Evolutionary conservation across 2,888 invertebrate species (phyloP).

Genomic region (Apeira syringaria): DNA sequence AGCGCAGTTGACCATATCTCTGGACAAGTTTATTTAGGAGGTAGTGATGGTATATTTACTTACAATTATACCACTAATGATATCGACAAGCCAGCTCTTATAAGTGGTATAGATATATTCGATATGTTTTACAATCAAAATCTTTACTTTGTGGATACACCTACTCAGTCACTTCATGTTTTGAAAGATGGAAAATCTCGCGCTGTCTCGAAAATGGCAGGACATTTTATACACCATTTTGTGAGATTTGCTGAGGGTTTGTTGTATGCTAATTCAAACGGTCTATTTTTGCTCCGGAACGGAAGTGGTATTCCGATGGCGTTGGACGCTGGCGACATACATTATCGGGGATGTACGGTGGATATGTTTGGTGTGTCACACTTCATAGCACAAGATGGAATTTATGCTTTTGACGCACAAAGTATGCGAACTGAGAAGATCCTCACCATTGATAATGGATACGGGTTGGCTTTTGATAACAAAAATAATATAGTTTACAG

Average conservation of each 20-base stretch:
- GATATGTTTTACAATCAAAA: constrained; percentile 54
- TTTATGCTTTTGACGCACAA: constrained; percentile 46
- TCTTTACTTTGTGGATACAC: constrained; percentile 58
- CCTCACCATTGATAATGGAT: constrained; percentile 47
- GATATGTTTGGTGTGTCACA: constrained; percentile 46
- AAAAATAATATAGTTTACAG: constrained; percentile 58
- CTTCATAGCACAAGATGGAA: constrained; percentile 54
- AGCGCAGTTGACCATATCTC: constrained; percentile 54
- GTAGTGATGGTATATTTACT: constrained; percentile 59
- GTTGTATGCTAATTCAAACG: constrained; percentile 49
- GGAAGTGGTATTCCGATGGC: constrained; percentile 37
- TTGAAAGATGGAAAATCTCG: constrained; percentile 35
- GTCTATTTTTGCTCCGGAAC: constrained; percentile 44
- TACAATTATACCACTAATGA: constrained; percentile 48
- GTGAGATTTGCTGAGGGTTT: constrained; percentile 47
- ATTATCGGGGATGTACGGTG: constrained; percentile 50
- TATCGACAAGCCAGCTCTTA: constrained; percentile 42
- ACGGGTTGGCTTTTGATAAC: constrained; percentile 58
- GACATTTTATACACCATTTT: constrained; percentile 53
- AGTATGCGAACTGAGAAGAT: constrained; percentile 40
- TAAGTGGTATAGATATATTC: constrained; percentile 51
- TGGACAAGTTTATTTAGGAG: constrained; percentile 55
- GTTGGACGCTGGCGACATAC: constrained; percentile 39
- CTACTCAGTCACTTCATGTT: constrained; percentile 46
- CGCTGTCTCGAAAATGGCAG: constrained; percentile 39